Evolutionary conservation across 2,888 invertebrate species (phyloP).

Genomic region (Spilosoma lubricipeda): DNA sequence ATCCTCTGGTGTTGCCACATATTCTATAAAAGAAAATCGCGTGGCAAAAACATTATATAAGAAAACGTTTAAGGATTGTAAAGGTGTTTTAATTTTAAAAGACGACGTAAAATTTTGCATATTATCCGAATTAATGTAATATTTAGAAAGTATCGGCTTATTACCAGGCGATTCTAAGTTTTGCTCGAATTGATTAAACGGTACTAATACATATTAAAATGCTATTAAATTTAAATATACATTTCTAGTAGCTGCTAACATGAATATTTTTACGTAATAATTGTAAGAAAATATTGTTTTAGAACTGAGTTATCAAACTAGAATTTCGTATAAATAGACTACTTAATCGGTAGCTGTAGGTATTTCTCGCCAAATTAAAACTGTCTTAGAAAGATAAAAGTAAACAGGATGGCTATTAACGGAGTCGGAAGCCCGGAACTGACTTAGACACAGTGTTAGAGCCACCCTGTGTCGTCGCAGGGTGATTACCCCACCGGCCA

Average conservation of each 20-base stretch:
- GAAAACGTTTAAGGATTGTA: neutral
- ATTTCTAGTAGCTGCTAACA: neutral
- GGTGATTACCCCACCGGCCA: slow-evolving; percentile 51
- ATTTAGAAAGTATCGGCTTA: neutral
- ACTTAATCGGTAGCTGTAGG: slow-evolving; percentile 26
- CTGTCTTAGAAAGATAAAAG: slow-evolving; percentile 53
- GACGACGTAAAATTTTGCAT: neutral
- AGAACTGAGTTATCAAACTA: neutral
- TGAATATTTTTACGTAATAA: slow-evolving; percentile 2
- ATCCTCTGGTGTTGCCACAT: too few relatives aligned
- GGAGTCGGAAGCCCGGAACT: slow-evolving; percentile 57
- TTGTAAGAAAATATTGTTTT: neutral
- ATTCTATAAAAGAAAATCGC: too few relatives aligned
- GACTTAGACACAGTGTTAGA: slow-evolving; percentile 47
- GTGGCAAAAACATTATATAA: neutral
- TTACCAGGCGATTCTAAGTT: neutral
- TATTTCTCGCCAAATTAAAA: slow-evolving; percentile 41
- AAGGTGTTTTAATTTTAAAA: neutral
- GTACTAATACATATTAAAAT: neutral
- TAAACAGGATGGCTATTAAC: slow-evolving; percentile 59
- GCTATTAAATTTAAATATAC: neutral
- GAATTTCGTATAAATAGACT: neutral
- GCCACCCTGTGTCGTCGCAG: slow-evolving; percentile 50
- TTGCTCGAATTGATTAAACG: neutral
- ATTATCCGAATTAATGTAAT: neutral